Conservation (phyloP, 2,113 vertebrate genomes). For the Pygoscelis adeliae region DNA sequence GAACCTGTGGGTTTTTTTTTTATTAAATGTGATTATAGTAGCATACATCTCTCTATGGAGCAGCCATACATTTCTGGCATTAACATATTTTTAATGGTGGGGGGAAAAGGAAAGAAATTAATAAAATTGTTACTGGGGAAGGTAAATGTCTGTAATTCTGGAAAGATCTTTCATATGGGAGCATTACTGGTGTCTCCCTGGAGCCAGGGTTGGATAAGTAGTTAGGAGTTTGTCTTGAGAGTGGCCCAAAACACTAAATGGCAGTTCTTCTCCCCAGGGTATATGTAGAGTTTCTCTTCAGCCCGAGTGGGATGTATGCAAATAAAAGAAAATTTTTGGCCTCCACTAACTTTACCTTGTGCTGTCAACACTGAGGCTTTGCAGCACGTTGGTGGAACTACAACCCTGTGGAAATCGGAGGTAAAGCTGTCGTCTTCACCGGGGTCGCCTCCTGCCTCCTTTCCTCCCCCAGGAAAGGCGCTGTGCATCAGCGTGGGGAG, state of each 20-base stretch:
- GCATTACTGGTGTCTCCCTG: not conserved
- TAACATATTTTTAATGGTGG: not conserved
- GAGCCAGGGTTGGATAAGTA: not conserved
- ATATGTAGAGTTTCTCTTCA: not conserved
- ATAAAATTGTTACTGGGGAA: not conserved
- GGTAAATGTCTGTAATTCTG: not conserved
- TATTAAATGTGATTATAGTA: not conserved
- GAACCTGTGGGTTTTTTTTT: not conserved
- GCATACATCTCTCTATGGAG: not conserved
- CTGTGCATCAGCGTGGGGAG: accelerated
- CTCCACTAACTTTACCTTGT: accelerated
- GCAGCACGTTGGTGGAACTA: not conserved
- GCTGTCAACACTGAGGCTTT: not conserved
- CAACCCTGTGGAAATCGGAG: accelerated
- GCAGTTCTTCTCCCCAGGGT: not conserved
- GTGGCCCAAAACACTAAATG: not conserved
- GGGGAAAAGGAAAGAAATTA: not conserved
- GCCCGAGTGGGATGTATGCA: not conserved
- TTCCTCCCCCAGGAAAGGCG: not conserved
- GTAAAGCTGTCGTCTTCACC: not conserved
- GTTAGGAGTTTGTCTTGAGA: not conserved
- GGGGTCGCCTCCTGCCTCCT: not conserved
- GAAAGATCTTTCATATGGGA: not conserved
- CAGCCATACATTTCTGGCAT: not conserved
- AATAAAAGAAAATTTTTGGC: not conserved